phyloP scores from a whole-genome alignment of 2,797 vertebrate genomes.

The Carcharodon carcharias region DNA sequence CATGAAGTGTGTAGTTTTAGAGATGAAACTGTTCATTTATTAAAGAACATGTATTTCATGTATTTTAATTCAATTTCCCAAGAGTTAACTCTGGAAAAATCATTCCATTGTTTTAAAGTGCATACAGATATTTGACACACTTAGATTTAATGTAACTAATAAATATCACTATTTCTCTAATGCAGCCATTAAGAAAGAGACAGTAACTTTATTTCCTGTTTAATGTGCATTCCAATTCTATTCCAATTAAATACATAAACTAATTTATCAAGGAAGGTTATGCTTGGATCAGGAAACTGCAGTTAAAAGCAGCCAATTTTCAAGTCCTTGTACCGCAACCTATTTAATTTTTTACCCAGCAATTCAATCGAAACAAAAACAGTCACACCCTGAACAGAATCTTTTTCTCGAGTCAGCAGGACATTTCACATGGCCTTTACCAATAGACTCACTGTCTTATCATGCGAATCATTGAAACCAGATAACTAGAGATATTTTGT shows the following conservation, averaged over 20 bases:
- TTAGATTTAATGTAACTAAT: background rate
- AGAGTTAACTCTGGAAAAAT: background rate
- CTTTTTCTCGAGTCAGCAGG: conserved; percentile 5
- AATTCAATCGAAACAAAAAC: conserved; percentile 30
- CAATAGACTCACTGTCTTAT: background rate
- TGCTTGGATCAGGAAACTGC: background rate
- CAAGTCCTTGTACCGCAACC: background rate
- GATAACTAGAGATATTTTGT: conserved; percentile 2
- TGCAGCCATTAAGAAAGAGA: background rate
- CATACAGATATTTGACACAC: background rate
- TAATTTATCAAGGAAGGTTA: conserved; percentile 21
- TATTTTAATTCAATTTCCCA: background rate
- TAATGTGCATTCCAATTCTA: background rate
- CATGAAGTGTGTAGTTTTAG: background rate
- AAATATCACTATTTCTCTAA: background rate
- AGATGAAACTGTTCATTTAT: background rate
- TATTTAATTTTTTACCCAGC: conserved; percentile 13
- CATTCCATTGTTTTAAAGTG: background rate
- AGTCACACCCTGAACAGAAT: conserved; percentile 16
- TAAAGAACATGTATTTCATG: background rate
- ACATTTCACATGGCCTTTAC: background rate
- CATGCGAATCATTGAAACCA: conserved; percentile 27
- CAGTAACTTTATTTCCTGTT: conserved; percentile 23
- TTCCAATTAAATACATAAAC: conserved; percentile 20
- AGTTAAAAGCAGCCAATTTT: conserved; percentile 24